Evolutionary conservation across 2,888 invertebrate genomes (phyloP), one percentile per base, ranked within the genome.

Genomic region (Morpho deidamia): DNA sequence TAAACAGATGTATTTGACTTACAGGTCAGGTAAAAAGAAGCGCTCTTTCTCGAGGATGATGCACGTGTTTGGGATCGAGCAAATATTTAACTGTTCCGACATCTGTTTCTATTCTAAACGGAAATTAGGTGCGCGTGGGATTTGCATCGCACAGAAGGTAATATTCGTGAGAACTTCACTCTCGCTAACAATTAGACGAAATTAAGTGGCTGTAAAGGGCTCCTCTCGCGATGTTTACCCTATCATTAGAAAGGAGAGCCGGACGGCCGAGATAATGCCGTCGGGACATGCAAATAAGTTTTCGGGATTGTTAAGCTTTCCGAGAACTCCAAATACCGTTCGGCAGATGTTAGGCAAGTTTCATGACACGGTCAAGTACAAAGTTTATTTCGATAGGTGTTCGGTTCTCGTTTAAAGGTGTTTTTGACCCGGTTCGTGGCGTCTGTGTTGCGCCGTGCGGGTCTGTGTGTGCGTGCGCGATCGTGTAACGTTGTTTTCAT

Each of bases 271-370:
- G 80, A 79, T 89, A 88, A 88, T 87, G 73, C 81, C 61, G 70
- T 68, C 78, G 78, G 80, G 80, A 83, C 88, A 88, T 87, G 89
- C 89, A 79, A 88, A 83, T 83, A 69, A 73, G 77, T 81, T 84
- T 87, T 82, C 74, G 79, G 84, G 83, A 80, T 81, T 71, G 77
- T 79, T 78, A 81, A 81, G 81, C 81, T 79, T 87, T 89, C 88
- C 83, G 85, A 84, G 87, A 88, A 89, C 82, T 81, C 77, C 69
- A 80, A 75, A 80, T 89, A 83, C 85, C 83, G 86, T 87, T 83
- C 70, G 74, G 84, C 86, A 88, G 88, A 86, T 87, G 86, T 72
- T 73, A 73, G 73, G 72, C 73, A 71, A 69, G 68, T 74, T 69
- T 75, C 83, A 78, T 86, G 87, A 87, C 86, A 85, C 83, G 85